Evolutionary conservation across 2,888 invertebrate species (phyloP).

Genomic region (Caenorhabditis sinica): DNA sequence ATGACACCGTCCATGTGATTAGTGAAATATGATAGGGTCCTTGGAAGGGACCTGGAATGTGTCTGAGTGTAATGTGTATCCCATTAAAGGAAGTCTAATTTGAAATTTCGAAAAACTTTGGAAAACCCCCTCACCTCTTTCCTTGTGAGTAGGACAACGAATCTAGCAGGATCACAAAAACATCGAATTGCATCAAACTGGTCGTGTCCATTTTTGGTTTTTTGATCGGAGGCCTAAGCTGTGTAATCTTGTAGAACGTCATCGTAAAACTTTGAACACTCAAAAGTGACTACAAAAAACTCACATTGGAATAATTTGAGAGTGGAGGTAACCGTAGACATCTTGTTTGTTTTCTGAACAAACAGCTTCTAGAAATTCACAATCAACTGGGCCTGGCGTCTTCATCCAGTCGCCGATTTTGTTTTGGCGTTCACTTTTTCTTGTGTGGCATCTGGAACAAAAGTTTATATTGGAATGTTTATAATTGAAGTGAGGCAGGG

Average conservation of each 20-base stretch:
- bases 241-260: conserved; percentile 23
- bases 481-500: too few species aligned
- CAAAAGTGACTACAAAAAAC: neutral
- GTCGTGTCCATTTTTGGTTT: conserved; percentile 43
- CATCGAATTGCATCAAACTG: conserved; percentile 60
- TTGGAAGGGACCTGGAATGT: conserved; percentile 70
- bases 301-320: conserved; percentile 64
- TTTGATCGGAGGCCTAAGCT: conserved; percentile 41
- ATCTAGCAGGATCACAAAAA: conserved; percentile 69
- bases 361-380: conserved; percentile 66
- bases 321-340: conserved; percentile 63
- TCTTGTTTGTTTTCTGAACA: conserved; percentile 46
- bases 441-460: conserved; percentile 54
- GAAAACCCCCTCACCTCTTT: conserved; percentile 44
- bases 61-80: conserved; percentile 18
- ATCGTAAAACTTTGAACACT: conserved; percentile 24
- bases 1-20: conserved; percentile 70
- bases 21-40: conserved; percentile 67
- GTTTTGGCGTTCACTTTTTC: conserved; percentile 47
- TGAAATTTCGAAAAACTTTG: neutral
- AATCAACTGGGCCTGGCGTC: conserved; percentile 47
- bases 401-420: conserved; percentile 50
- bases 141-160: conserved; percentile 70
- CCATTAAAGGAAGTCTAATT: too few species aligned
- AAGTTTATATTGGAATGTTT: too few species aligned